These are phyloP conservation scores for Phrynocephalus guinanensis DNA, from an alignment of 2,797 vertebrate species.

Conservation along the genomic window DNA sequence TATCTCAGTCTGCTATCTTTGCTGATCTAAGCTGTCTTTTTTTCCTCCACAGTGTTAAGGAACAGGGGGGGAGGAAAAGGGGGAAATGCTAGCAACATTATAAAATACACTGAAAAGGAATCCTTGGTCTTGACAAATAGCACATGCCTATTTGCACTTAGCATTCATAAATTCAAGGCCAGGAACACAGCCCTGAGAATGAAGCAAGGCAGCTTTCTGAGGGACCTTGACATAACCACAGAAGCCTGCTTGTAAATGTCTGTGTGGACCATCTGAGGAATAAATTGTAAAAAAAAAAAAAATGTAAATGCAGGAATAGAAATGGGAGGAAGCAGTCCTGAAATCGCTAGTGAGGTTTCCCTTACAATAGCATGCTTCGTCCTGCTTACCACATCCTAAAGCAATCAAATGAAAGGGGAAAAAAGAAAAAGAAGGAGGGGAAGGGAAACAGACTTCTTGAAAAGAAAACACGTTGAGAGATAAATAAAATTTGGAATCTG, in stretches of 20 bases:
- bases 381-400: conserved; percentile 70
- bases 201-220: conserved; percentile 26
- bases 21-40: conserved; percentile 15
- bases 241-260: conserved; percentile 41
- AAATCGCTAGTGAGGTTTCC: conserved; percentile 61
- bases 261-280: conserved; percentile 43
- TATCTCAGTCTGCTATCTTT: conserved; percentile 12
- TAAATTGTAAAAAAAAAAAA: conserved; percentile 62
- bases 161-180: conserved; percentile 32
- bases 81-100: conserved; percentile 2
- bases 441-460: neutral
- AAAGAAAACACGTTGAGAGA: conserved; percentile 44
- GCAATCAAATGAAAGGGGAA: neutral
- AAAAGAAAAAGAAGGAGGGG: conserved; percentile 26
- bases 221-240: conserved; percentile 43
- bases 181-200: conserved; percentile 14
- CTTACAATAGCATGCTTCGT: conserved; percentile 47
- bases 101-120: conserved; percentile 33
- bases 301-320: conserved; percentile 54
- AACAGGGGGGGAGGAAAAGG: neutral
- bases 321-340: conserved; percentile 61
- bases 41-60: neutral
- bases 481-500: conserved; percentile 58
- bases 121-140: conserved; percentile 26
- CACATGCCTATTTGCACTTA: conserved; percentile 18